phyloP scores from a whole-genome alignment of 2,113 vertebrate genomes.

The Aythya baeri region DNA sequence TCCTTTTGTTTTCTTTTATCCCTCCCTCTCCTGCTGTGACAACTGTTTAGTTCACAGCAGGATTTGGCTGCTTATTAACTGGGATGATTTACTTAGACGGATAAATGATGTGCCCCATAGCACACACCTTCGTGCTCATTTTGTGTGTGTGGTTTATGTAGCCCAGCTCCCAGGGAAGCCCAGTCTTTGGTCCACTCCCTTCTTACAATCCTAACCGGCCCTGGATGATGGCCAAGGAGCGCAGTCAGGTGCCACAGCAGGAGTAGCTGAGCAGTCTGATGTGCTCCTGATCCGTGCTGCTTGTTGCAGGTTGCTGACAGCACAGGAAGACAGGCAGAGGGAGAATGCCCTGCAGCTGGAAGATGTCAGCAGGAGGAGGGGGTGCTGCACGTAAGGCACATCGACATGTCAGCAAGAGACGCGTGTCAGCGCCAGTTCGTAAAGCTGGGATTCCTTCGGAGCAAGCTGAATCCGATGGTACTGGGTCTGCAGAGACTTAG shows the following conservation, averaged over 20 bases:
- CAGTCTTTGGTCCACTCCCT: not conserved
- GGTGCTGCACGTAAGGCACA: conserved; percentile 72
- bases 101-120: not conserved
- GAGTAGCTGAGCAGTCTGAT: not conserved
- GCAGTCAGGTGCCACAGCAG: not conserved
- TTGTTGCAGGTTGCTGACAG: conserved; percentile 76
- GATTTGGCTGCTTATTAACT: not conserved
- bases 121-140: not conserved
- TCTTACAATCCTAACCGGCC: not conserved
- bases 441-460: not conserved
- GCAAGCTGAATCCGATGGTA: not conserved
- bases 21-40: not conserved
- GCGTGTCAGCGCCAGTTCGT: not conserved
- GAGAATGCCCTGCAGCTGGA: conserved; percentile 75
- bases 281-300: not conserved
- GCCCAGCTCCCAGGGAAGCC: not conserved
- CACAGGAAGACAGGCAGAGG: conserved; percentile 76
- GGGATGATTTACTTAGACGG: not conserved
- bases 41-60: not conserved
- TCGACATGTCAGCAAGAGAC: not conserved
- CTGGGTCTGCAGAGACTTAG: not conserved
- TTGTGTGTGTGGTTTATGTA: not conserved
- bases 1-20: not conserved
- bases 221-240: not conserved
- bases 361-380: conserved; percentile 49